These are phyloP conservation scores for Macrophya annulata DNA, from an alignment of 2,888 invertebrate species.

Conservation along the genomic window DNA sequence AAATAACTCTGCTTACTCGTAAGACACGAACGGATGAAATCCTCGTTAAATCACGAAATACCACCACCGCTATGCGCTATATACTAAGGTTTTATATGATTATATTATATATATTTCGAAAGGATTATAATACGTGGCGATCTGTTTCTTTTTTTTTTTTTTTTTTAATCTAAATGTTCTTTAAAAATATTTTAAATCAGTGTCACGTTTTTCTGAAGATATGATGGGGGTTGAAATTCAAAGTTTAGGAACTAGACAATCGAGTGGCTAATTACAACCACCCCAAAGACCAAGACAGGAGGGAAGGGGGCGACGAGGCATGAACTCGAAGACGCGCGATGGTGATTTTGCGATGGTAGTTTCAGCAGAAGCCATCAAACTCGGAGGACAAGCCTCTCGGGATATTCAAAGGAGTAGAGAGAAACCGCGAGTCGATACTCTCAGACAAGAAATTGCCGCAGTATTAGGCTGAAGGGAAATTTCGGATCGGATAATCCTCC, in stretches of 20 bases:
- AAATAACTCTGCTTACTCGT: conserved; percentile 40
- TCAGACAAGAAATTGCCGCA: conserved; percentile 42
- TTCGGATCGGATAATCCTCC: conserved; percentile 39
- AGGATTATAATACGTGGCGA: background rate
- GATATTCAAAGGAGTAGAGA: conserved; percentile 44
- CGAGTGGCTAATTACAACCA: conserved; percentile 39
- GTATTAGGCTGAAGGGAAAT: conserved; percentile 39
- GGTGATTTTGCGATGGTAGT: conserved; percentile 47
- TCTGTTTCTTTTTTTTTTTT: background rate
- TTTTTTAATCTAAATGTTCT: background rate
- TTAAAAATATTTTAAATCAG: background rate
- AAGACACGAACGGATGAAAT: conserved; percentile 30
- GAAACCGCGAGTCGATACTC: conserved; percentile 46
- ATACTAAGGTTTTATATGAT: background rate
- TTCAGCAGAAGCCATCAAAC: conserved; percentile 47
- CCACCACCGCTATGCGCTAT: background rate
- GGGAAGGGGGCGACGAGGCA: background rate
- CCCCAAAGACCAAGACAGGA: background rate
- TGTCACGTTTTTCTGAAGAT: background rate
- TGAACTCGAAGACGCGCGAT: conserved; percentile 2
- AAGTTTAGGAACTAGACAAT: background rate
- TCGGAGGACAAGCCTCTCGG: conserved; percentile 45
- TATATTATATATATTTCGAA: background rate
- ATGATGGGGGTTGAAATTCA: background rate
- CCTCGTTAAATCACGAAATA: conserved; percentile 11